These are phyloP conservation scores for Acanthurus leucopareius DNA, from an alignment of 2,797 vertebrate species.

Conservation along the genomic window DNA sequence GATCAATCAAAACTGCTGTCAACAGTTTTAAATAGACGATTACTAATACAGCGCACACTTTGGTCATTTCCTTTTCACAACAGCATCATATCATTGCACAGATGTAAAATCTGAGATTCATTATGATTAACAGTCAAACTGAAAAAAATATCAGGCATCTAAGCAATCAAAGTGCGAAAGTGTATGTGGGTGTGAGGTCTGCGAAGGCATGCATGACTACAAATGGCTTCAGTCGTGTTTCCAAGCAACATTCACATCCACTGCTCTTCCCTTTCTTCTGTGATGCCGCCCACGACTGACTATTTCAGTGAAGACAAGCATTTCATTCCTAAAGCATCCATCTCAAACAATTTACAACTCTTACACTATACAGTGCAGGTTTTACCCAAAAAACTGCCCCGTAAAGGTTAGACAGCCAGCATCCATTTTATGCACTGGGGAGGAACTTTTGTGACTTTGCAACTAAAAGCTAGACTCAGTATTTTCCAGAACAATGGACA, in stretches of 20 bases:
- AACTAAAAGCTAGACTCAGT: constrained; percentile 29
- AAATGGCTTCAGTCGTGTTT: constrained; percentile 70
- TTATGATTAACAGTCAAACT: constrained; percentile 17
- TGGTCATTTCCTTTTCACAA: neutral
- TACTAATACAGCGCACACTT: neutral
- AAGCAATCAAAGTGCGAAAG: constrained; percentile 27
- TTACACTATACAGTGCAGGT: neutral
- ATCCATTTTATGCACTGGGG: constrained; percentile 9
- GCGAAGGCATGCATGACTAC: constrained; percentile 56
- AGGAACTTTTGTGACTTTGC: constrained; percentile 46
- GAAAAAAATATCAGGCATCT: neutral
- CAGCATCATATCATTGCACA: constrained; percentile 17
- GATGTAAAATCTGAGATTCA: constrained; percentile 9
- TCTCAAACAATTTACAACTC: constrained; percentile 27
- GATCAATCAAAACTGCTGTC: neutral
- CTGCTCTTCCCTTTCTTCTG: constrained; percentile 59
- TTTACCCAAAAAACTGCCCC: constrained; percentile 5
- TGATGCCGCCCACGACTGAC: constrained; percentile 65
- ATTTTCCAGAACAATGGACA: constrained; percentile 66
- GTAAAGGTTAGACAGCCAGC: constrained; percentile 37
- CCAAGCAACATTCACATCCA: constrained; percentile 80
- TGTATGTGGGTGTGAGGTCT: constrained; percentile 71
- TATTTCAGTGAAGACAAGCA: constrained; percentile 51
- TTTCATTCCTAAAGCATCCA: constrained; percentile 36
- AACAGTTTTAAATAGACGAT: neutral